A percentile compares a stretch with the other conserved stretches of the same genome.
Conservation (phyloP, 2,113 vertebrate species). For the Electrona antarctica region DNA sequence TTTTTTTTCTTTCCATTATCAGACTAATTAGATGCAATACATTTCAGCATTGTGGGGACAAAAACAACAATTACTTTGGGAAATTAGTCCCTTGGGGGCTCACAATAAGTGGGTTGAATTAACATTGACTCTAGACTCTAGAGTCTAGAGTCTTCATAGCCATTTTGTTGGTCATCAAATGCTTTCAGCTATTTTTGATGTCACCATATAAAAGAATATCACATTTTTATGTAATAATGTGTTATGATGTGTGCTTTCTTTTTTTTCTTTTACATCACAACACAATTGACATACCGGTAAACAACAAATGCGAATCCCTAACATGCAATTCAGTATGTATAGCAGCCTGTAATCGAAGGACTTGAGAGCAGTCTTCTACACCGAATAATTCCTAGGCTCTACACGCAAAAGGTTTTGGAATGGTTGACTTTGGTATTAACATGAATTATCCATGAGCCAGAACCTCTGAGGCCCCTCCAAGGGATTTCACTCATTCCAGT, state of each 20-base stretch:
- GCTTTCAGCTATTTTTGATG: no score
- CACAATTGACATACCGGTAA: not conserved
- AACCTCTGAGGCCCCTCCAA: slow-evolving; percentile 56
- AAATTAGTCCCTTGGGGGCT: slow-evolving; percentile 8
- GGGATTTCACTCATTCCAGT: slow-evolving; percentile 69
- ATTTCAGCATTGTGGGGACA: slow-evolving; percentile 7
- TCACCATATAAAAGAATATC: not conserved
- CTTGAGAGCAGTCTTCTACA: slow-evolving; percentile 24
- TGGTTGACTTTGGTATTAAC: slow-evolving; percentile 70
- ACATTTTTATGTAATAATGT: slow-evolving; percentile 6
- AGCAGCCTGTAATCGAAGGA: slow-evolving; percentile 51
- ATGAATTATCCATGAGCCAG: slow-evolving; percentile 73
- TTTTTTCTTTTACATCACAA: no score
- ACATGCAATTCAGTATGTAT: slow-evolving; percentile 27
- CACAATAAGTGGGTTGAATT: not conserved
- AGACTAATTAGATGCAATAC: slow-evolving; percentile 14
- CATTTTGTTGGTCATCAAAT: slow-evolving; percentile 4
- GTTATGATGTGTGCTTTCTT: slow-evolving; percentile 23
- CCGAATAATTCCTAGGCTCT: slow-evolving; percentile 44
- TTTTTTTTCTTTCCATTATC: slow-evolving; percentile 10
- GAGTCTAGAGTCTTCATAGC: not conserved
- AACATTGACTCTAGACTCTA: not conserved
- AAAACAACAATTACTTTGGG: slow-evolving; percentile 11
- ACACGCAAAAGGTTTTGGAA: slow-evolving; percentile 67
- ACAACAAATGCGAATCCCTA: slow-evolving; percentile 58